Evolutionary conservation across 2,797 vertebrate species (phyloP), one percentile per base, ranked within the genome.

Genomic region (Jordanella pulchra): DNA sequence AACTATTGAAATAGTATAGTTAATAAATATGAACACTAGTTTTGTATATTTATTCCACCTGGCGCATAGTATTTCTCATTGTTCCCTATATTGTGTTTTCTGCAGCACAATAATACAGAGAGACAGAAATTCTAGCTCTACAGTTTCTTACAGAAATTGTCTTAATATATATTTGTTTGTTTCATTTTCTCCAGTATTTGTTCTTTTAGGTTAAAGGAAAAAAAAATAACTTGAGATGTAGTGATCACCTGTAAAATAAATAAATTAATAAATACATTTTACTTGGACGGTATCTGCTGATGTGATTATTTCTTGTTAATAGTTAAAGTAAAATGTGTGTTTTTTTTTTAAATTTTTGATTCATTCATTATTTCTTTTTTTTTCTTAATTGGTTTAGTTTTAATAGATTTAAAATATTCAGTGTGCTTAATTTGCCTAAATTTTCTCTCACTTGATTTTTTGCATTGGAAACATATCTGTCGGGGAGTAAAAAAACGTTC

Each of bases 101-200:
- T 69, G 69, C 28, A 75, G 23, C 27, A 17, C 6, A 42, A 44
- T 42, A 63, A 25, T 81, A 4, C 75, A 76, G 72, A 68, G 17
- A 67, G 54, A 75, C 18, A 68, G 4, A 48, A 67, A 76, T 81
- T 85, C 75, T 39, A 72, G 48, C 72, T 75, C 14, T 65, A 58
- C 64, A 69, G 56, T 71, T 73, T 3, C 15, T 56, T 68, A 30
- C 50, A 63, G 39, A 80, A 4, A 71, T 75, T 30, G 27, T 70
- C 32, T 65, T 61, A 53, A 1, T 50, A 50, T 32, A 65, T 86
- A 85, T 87, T 83, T 79, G 54, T 84, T 72, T 65, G 73, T 48
- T 70, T 72, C 2, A 15, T 70, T 39, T 79, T 71, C 65, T 66
- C 79, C 75, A 45, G 25, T 88, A 83, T 89, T 86, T 86, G 82